Evolutionary conservation across 2,888 invertebrate genomes (phyloP), one percentile per base, ranked within the genome.

Genomic region (Trachelus troglodyta): DNA sequence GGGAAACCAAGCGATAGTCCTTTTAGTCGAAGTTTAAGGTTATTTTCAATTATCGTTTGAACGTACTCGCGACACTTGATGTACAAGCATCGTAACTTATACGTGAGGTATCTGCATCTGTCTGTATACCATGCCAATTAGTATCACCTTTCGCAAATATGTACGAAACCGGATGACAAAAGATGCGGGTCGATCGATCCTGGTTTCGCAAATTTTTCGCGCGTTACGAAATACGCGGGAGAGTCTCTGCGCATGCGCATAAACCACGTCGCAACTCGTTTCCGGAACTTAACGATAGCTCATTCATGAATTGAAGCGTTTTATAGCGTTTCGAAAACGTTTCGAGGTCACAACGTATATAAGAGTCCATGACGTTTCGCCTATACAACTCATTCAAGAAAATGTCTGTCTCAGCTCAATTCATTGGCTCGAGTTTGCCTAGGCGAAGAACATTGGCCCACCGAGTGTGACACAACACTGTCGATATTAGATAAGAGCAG

Each of bases 261-360:
- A 23, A 56, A 9, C 0, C 23, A 9, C 9, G 23, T 56, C 23
- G 23, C 56, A 56, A 56, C 23, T 23, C 9, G 9, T 56, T 56
- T 56, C 23, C 56, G 56, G 23, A 56, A 56, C 9, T 9, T 56
- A 9, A 56, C 23, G 56, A 9, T 56, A 9, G 56, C 83, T 86
- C 88, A 88, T 88, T 88, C 88, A 88, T 89, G 89, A 89, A 89
- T 85, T 83, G 75, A 56, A 30, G 75, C 56, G 33, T 75, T 31
- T 15, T 75, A 56, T 31, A 56, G 56, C 31, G 30, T 30, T 40
- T n/a, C 31, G 40, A 75, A 56, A 75, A 31, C 37, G 75, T 56
- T n/a, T 23, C 15, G 56, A 56, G 56, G 56, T 23, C 23, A 23
- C 23, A 23, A 15, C 56, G 9, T 23, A 23, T 56, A 23, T 23